Evolutionary conservation across 2,113 vertebrate genomes (phyloP).

Genomic region (Oxyura jamaicensis): DNA sequence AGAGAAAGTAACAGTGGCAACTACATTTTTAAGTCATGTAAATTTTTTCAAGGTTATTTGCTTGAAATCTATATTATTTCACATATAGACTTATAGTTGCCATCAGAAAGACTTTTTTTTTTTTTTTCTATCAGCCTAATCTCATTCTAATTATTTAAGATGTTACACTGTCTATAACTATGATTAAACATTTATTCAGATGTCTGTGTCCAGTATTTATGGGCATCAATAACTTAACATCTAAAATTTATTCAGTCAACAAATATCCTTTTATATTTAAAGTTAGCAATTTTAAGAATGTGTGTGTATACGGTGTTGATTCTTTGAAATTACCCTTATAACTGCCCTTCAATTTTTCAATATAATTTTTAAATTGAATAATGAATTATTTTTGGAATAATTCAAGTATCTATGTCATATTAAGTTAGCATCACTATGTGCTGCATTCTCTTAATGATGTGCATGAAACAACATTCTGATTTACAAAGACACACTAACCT

Average conservation of each 20-base stretch:
- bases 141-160: not conserved
- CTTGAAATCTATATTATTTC: not conserved
- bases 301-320: not conserved
- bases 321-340: slow-evolving; percentile 14
- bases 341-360: not conserved
- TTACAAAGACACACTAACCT: not conserved
- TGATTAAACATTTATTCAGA: slow-evolving; percentile 14
- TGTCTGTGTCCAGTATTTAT: not conserved
- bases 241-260: not conserved
- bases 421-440: slow-evolving; percentile 1
- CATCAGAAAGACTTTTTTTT: not conserved
- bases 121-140: not conserved
- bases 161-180: not conserved
- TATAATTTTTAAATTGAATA: not conserved
- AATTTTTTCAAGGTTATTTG: not conserved
- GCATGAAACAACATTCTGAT: not conserved
- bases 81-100: not conserved
- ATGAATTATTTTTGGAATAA: slow-evolving; percentile 30
- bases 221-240: not conserved
- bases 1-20: not conserved
- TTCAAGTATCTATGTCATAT: not conserved
- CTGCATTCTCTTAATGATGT: not conserved
- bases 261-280: slow-evolving; percentile 10
- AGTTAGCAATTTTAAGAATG: not conserved
- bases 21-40: not conserved